Evolutionary conservation across 2,888 invertebrate species (phyloP).

Genomic region (Agriopis leucophaearia): DNA sequence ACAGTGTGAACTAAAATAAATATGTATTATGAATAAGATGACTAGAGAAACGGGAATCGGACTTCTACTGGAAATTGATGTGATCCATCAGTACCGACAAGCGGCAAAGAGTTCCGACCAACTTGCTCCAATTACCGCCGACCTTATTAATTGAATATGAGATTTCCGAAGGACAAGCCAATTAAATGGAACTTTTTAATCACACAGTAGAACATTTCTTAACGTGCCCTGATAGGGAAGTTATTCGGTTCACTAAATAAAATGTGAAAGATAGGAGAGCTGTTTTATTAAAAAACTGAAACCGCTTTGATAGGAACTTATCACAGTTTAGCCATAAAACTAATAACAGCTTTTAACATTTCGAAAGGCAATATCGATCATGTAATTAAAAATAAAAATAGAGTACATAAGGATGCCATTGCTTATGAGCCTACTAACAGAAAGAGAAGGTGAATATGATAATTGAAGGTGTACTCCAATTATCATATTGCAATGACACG

Average conservation of each 20-base stretch:
- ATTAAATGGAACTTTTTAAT: constrained; percentile 74
- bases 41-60: constrained; percentile 51
- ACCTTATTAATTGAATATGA: constrained; percentile 74
- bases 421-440: too few species aligned
- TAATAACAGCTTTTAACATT: constrained; percentile 55
- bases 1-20: constrained; percentile 43
- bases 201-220: constrained; percentile 72
- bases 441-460: too few species aligned
- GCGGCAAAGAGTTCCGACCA: constrained; percentile 57
- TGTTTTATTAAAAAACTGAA: constrained; percentile 57
- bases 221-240: constrained; percentile 65
- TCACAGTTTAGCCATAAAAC: constrained; percentile 60
- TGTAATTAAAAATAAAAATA: background rate
- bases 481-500: too few species aligned
- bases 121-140: constrained; percentile 68
- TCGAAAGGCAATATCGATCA: constrained; percentile 37
- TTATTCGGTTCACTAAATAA: constrained; percentile 67
- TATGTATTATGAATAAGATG: constrained; percentile 49
- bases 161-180: constrained; percentile 66
- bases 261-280: constrained; percentile 60
- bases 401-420: too few species aligned
- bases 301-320: constrained; percentile 46
- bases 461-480: too few species aligned
- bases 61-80: constrained; percentile 63
- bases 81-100: constrained; percentile 58